Base-by-base conservation (phyloP, 2,888 invertebrate species). In the Laothoe populi region DNA sequence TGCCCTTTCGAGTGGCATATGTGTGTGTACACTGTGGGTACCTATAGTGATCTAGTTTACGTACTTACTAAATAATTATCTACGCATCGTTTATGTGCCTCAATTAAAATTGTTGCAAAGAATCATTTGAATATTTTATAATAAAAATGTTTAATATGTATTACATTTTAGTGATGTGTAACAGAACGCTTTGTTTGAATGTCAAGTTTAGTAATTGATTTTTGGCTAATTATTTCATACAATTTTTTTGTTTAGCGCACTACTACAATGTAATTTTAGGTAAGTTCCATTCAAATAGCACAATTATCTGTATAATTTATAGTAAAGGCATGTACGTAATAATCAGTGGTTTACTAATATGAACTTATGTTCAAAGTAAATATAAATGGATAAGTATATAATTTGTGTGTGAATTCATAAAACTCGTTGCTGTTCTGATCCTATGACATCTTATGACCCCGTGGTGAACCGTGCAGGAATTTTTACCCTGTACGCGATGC, bases 1-100 rank as follows among this genome's bases (percentile, higher is more conserved):
- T 61, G 60, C 53, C 60, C 49, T 61, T 61, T 61, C 49, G 24
- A 24, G 10, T 11, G 19, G 16, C 19, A n/a, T n/a, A n/a, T n/a
- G n/a, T n/a, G n/a, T n/a, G n/a, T n/a, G n/a, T n/a, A n/a, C n/a
- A n/a, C n/a, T n/a, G 49, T 49, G 23, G 10, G 26, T 31, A 13
- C 38, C 26, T 49, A 38, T 53, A 40, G 19, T 42, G 40, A 4
- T 53, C 53, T 24, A 48, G 19, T 61, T 61, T 60, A 53, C 60
- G 49, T 61, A 31, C 53, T 53, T 53, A 53, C 19, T 24, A 26
- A 40, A 40, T 42, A 49, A n/a, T 49, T 40, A 49, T 46, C 16
- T 16, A 23, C 16, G 21, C n/a, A 26, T 60, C 5, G 48, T 24
- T 8, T 35, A 40, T 24, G 23, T 60, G 48, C 38, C 38, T 60